phyloP scores from a whole-genome alignment of 2,888 invertebrate species.

The Amphiduros pacificus region DNA sequence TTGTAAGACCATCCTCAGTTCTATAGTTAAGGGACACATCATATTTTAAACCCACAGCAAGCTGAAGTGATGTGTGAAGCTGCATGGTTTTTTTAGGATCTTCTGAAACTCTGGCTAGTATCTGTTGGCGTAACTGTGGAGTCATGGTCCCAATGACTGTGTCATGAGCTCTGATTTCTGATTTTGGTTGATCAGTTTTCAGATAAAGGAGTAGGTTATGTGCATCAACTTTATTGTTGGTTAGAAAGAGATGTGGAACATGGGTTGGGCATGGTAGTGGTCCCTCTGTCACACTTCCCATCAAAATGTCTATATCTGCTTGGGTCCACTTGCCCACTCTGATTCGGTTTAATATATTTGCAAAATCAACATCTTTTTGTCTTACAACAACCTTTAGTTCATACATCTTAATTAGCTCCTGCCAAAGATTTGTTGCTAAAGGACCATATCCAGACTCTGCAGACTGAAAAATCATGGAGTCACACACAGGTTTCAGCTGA shows the following conservation, averaged over 20 bases:
- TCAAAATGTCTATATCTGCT: too few relatives aligned
- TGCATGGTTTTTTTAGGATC: too few relatives aligned
- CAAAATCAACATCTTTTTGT: not conserved
- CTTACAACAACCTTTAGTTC: not conserved
- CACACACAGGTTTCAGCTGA: not conserved
- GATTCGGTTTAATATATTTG: not conserved
- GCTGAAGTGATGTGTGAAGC: too few relatives aligned
- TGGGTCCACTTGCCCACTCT: not conserved
- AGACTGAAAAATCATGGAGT: not conserved
- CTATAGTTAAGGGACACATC: not conserved
- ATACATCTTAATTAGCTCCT: not conserved
- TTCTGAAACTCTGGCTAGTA: too few relatives aligned
- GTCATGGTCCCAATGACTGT: too few relatives aligned
- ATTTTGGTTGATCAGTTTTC: too few relatives aligned
- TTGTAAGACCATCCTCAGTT: not conserved
- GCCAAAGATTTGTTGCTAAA: not conserved
- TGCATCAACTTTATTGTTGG: not conserved
- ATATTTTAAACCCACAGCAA: not conserved
- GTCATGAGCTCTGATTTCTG: too few relatives aligned
- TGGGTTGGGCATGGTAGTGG: too few relatives aligned
- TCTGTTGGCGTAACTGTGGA: too few relatives aligned
- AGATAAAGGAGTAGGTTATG: too few relatives aligned
- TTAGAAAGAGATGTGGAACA: not conserved
- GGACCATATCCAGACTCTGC: not conserved
- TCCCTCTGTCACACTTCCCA: too few relatives aligned